Conservation (phyloP, 2,113 vertebrate genomes). For the Hydrochoerus hydrochaeris region DNA sequence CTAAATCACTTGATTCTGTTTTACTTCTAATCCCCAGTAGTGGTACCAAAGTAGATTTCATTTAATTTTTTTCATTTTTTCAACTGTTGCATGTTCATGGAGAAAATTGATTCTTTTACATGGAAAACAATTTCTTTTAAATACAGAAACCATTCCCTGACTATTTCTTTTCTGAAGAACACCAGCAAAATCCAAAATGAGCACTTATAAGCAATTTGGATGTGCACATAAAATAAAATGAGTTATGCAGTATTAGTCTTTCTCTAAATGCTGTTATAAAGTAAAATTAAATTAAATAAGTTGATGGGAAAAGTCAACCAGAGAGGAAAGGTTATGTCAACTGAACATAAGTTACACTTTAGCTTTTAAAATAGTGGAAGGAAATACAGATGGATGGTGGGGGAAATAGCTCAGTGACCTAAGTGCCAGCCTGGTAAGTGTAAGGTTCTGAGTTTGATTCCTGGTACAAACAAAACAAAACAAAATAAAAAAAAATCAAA, state of each 20-base stretch:
- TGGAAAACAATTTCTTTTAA: slow-evolving; percentile 68
- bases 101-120: slow-evolving; percentile 67
- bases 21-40: slow-evolving; percentile 75
- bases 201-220: slow-evolving; percentile 61
- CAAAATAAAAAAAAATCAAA: too few relatives aligned
- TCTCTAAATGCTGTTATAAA: slow-evolving; percentile 41
- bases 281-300: slow-evolving; percentile 60
- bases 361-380: neutral
- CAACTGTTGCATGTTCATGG: slow-evolving; percentile 49
- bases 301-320: neutral
- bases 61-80: slow-evolving; percentile 64
- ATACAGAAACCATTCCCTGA: slow-evolving; percentile 60
- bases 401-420: too few relatives aligned
- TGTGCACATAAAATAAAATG: slow-evolving; percentile 57
- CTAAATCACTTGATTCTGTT: slow-evolving; percentile 67
- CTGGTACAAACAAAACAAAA: too few relatives aligned
- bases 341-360: neutral
- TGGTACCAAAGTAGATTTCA: slow-evolving; percentile 57
- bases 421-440: too few relatives aligned
- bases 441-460: too few relatives aligned
- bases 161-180: slow-evolving; percentile 60
- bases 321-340: neutral
- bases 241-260: neutral
- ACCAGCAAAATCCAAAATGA: slow-evolving; percentile 69
- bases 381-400: neutral